Conservation (phyloP, 2,797 vertebrate species). For the Diplodus puntazzo region DNA sequence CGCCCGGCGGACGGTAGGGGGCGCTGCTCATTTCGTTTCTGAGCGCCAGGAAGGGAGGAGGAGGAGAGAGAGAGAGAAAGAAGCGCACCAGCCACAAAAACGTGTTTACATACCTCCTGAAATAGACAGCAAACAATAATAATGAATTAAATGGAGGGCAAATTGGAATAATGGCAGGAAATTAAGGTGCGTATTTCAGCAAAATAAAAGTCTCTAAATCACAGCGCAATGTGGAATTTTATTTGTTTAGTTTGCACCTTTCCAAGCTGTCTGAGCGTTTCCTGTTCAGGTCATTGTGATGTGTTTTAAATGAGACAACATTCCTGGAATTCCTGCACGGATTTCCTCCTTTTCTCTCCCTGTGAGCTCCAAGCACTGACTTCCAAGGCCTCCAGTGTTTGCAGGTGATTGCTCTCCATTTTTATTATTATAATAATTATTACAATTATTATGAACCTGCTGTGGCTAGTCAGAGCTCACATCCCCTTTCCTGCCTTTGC, state of each 20-base stretch:
- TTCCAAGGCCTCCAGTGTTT: slow-evolving; percentile 1
- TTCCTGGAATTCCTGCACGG: slow-evolving; percentile 6
- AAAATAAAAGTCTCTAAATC: slow-evolving; percentile 26
- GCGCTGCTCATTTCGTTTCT: slow-evolving; percentile 76
- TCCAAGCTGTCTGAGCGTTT: neutral
- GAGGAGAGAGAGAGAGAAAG: slow-evolving; percentile 7
- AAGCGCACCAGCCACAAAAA: neutral
- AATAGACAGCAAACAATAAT: slow-evolving; percentile 19
- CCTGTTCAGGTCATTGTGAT: neutral
- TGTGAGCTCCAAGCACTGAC: slow-evolving; percentile 1
- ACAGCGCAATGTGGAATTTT: neutral
- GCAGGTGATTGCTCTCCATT: slow-evolving; percentile 10
- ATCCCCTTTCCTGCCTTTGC: slow-evolving; percentile 8
- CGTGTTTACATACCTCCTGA: neutral
- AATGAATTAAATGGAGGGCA: slow-evolving; percentile 1
- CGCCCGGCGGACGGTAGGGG: slow-evolving; percentile 61
- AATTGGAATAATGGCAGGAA: slow-evolving; percentile 10
- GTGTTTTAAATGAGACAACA: neutral
- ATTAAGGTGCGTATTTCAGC: neutral
- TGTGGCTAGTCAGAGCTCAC: slow-evolving; percentile 41
- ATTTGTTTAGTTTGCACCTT: neutral
- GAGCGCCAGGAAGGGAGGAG: slow-evolving; percentile 16
- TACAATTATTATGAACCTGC: slow-evolving; percentile 2
- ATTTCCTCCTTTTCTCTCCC: neutral
- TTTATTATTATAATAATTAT: neutral